phyloP scores from a whole-genome alignment of 2,797 vertebrate species.

The Sebastolobus altivelis region DNA sequence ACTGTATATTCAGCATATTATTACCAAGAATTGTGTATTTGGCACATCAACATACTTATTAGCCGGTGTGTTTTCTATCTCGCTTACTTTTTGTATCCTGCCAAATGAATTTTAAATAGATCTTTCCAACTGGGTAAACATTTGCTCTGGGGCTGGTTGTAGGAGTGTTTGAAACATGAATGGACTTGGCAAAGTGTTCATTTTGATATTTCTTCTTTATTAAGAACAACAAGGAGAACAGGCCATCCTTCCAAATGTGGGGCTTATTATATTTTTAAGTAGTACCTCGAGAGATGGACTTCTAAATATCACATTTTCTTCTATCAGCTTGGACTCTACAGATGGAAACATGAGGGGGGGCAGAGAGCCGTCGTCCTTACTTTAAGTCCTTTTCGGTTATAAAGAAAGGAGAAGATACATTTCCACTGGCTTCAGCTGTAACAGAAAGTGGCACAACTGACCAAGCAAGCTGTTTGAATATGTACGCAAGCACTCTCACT shows the following conservation, averaged over 20 bases:
- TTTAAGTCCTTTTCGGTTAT: background rate
- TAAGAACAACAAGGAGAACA: slow-evolving; percentile 53
- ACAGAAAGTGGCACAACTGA: slow-evolving; percentile 9
- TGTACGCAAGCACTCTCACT: background rate
- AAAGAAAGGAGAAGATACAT: background rate
- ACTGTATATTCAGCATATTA: slow-evolving; percentile 46
- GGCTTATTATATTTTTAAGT: slow-evolving; percentile 50
- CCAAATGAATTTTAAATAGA: slow-evolving; percentile 67
- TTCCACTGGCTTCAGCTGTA: background rate
- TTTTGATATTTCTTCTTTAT: slow-evolving; percentile 58
- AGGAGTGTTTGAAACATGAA: slow-evolving; percentile 62
- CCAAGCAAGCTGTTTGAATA: slow-evolving; percentile 14
- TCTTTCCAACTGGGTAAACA: slow-evolving; percentile 70
- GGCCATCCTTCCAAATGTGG: slow-evolving; percentile 40
- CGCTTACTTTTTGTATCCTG: slow-evolving; percentile 62
- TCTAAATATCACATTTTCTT: slow-evolving; percentile 31
- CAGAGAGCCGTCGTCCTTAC: slow-evolving; percentile 1
- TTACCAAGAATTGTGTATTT: slow-evolving; percentile 48
- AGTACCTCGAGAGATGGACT: slow-evolving; percentile 19
- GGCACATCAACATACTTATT: slow-evolving; percentile 59
- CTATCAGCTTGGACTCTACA: slow-evolving; percentile 25
- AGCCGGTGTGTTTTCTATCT: slow-evolving; percentile 51
- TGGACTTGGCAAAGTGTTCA: slow-evolving; percentile 57
- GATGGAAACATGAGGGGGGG: slow-evolving; percentile 3
- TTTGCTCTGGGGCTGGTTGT: slow-evolving; percentile 61